These are phyloP conservation scores for Dromococcyx pavoninus DNA, from an alignment of 2,797 vertebrate genomes.

Conservation along the genomic window DNA sequence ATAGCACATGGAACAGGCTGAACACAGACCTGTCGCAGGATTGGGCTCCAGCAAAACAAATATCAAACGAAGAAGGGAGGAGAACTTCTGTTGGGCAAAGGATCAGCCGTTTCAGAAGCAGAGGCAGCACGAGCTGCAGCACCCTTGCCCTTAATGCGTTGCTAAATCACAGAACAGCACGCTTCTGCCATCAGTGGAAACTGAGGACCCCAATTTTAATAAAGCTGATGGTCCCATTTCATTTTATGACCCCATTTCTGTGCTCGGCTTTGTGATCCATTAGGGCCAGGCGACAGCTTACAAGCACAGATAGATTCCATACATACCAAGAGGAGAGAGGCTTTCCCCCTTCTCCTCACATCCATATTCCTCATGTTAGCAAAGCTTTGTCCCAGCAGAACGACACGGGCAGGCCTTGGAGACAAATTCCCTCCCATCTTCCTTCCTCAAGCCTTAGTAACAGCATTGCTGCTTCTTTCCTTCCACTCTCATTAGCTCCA, in stretches of 20 bases:
- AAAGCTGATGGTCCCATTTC: neutral
- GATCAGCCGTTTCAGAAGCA: neutral
- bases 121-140: neutral
- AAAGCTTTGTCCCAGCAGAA: neutral
- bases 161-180: neutral
- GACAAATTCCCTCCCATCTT: fast-evolving
- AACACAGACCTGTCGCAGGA: fast-evolving
- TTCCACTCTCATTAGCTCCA: neutral
- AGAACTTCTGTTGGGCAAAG: neutral
- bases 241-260: neutral
- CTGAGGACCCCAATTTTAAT: neutral
- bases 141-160: neutral
- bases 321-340: neutral
- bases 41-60: neutral
- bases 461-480: neutral
- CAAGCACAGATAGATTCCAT: neutral
- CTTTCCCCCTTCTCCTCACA: neutral
- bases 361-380: fast-evolving
- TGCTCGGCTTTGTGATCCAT: neutral
- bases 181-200: neutral
- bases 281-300: neutral
- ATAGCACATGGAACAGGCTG: fast-evolving
- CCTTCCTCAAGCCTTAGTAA: neutral
- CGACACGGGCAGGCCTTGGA: neutral
- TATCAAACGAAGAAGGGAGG: neutral